Percentiles rank a stretch among this genome's conserved stretches.
Evolutionary conservation across 2,888 invertebrate species (phyloP).

Genomic region (Cotesia congregata): DNA sequence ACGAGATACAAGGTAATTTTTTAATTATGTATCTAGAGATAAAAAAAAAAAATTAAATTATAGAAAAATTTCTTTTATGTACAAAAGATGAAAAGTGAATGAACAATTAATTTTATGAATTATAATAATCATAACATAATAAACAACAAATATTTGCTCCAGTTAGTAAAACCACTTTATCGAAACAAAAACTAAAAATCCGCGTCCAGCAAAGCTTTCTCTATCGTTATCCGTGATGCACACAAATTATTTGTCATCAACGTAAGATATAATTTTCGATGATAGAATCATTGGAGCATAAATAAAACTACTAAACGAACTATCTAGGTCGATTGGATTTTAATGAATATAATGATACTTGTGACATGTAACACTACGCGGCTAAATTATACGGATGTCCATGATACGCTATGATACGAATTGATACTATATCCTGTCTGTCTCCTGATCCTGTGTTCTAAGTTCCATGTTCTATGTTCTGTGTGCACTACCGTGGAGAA

Average conservation of each 20-base stretch:
- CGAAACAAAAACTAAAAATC: constrained; percentile 7
- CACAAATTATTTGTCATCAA: constrained; percentile 47
- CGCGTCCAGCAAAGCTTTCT: constrained; percentile 33
- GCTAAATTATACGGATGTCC: background rate
- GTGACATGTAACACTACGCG: background rate
- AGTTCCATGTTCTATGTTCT: too few relatives aligned
- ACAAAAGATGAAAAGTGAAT: too few relatives aligned
- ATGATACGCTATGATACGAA: background rate
- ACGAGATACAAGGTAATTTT: too few relatives aligned
- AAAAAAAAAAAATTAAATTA: too few relatives aligned
- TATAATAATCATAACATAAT: background rate
- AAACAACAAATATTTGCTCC: background rate
- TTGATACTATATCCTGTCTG: constrained; percentile 4
- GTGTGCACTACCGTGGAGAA: constrained; percentile 17
- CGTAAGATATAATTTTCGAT: constrained; percentile 28
- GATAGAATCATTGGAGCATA: constrained; percentile 34
- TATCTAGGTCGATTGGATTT: constrained; percentile 44
- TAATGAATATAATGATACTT: constrained; percentile 30
- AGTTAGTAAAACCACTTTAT: background rate
- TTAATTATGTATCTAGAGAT: too few relatives aligned
- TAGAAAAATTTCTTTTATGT: too few relatives aligned
- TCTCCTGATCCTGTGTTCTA: background rate
- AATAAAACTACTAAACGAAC: constrained; percentile 34
- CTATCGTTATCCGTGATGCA: constrained; percentile 31
- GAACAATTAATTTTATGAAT: too few relatives aligned